Evolutionary conservation across 2,113 vertebrate species (phyloP).

Genomic region (Ibidorhyncha struthersii): DNA sequence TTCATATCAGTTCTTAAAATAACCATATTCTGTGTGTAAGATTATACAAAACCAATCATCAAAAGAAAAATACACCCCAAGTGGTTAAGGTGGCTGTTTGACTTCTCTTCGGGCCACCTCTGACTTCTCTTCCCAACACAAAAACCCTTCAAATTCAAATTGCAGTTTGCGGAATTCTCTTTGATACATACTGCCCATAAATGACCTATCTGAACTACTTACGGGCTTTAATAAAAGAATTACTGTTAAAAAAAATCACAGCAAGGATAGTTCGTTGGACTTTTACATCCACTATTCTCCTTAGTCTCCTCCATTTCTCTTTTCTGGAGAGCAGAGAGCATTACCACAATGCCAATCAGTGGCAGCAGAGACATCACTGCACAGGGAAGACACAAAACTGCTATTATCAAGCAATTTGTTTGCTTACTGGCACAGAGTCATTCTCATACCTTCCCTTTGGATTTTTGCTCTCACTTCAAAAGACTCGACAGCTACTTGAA

Average conservation of each 20-base stretch:
- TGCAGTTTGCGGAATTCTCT: neutral
- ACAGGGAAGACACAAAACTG: neutral
- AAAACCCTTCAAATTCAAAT: neutral
- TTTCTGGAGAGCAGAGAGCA: neutral
- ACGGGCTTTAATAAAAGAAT: neutral
- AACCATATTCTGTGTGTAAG: accelerated
- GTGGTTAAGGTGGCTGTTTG: neutral
- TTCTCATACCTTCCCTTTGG: neutral
- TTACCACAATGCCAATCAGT: neutral
- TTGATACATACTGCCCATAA: neutral
- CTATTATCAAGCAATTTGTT: neutral
- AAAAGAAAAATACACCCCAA: accelerated
- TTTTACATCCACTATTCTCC: neutral
- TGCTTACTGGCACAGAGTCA: neutral
- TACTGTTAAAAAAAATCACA: neutral
- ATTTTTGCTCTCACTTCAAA: neutral
- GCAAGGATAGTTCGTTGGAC: neutral
- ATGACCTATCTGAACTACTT: neutral
- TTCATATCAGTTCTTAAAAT: neutral
- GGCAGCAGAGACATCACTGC: neutral
- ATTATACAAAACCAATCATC: neutral
- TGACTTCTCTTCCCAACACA: neutral
- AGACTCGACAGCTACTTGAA: neutral
- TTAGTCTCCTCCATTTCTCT: neutral
- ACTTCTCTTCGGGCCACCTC: neutral